Evolutionary conservation across 2,797 vertebrate species (phyloP).

Genomic region (Paramormyrops hopkinsi): DNA sequence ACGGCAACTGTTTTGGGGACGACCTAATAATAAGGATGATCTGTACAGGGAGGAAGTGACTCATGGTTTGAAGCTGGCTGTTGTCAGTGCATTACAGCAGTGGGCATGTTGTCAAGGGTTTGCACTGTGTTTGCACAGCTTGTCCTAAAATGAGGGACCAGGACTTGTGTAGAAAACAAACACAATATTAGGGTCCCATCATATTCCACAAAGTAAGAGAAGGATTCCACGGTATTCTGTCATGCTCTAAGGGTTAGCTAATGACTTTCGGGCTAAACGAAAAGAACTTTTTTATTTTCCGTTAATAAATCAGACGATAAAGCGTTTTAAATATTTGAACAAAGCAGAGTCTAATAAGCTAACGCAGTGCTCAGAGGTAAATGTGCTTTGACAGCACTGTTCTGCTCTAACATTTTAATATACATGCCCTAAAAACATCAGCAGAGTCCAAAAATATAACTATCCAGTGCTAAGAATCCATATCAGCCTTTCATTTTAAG

Average conservation of each 20-base stretch:
- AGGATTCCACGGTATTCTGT: neutral
- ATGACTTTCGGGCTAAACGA: neutral
- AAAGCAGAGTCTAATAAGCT: neutral
- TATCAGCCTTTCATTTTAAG: neutral
- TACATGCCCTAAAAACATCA: neutral
- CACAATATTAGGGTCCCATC: neutral
- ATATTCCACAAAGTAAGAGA: neutral
- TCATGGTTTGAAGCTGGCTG: neutral
- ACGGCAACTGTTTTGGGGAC: neutral
- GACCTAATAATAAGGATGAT: neutral
- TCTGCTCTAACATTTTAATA: neutral
- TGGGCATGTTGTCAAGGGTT: constrained; percentile 2
- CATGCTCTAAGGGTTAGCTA: neutral
- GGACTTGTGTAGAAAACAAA: neutral
- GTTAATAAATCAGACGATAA: neutral
- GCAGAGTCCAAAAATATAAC: neutral
- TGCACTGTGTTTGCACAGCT: neutral
- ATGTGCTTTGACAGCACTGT: constrained; percentile 2
- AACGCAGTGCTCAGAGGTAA: neutral
- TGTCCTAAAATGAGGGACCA: neutral
- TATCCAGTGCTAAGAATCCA: neutral
- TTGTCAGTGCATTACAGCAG: neutral
- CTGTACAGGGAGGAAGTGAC: neutral
- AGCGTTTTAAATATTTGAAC: neutral
- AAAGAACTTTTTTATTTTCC: neutral